phyloP scores from a whole-genome alignment of 2,113 vertebrate species.

The Cavia aperea region DNA sequence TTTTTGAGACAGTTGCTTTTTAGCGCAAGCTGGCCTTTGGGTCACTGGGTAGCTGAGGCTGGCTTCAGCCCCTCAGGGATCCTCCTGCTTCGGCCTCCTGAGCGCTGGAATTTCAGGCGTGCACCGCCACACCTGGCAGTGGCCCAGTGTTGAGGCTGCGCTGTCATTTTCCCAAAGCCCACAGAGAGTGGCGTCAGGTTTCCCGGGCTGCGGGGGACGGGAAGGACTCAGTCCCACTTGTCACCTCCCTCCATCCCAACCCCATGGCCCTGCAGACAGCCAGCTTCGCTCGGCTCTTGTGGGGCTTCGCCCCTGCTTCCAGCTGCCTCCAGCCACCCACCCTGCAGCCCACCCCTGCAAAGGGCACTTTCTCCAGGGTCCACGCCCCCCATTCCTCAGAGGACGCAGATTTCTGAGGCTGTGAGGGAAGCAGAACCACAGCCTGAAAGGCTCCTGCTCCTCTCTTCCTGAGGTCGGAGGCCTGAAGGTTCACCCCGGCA shows the following conservation, averaged over 20 bases:
- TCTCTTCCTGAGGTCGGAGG: no score
- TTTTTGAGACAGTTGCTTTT: not conserved
- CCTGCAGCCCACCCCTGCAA: not conserved
- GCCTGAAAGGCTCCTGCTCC: not conserved
- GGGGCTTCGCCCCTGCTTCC: not conserved
- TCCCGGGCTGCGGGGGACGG: fast-evolving
- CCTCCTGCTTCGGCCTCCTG: not conserved
- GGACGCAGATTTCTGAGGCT: not conserved
- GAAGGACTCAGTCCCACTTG: no score
- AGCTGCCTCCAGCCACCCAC: not conserved
- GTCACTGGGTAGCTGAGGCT: not conserved
- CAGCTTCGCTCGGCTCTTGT: not conserved
- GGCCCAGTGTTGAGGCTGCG: not conserved
- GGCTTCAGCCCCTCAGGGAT: not conserved
- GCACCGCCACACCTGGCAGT: not conserved
- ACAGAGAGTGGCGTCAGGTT: not conserved
- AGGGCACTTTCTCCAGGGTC: not conserved
- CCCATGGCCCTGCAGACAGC: fast-evolving
- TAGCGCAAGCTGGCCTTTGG: not conserved
- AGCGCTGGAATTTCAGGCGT: not conserved
- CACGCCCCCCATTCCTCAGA: not conserved
- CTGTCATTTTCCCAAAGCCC: not conserved
- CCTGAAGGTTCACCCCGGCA: fast-evolving
- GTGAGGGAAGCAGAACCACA: no score
- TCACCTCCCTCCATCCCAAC: not conserved